phyloP scores from a whole-genome alignment of 2,888 invertebrate species.

The Pachycephus smyrnensis region DNA sequence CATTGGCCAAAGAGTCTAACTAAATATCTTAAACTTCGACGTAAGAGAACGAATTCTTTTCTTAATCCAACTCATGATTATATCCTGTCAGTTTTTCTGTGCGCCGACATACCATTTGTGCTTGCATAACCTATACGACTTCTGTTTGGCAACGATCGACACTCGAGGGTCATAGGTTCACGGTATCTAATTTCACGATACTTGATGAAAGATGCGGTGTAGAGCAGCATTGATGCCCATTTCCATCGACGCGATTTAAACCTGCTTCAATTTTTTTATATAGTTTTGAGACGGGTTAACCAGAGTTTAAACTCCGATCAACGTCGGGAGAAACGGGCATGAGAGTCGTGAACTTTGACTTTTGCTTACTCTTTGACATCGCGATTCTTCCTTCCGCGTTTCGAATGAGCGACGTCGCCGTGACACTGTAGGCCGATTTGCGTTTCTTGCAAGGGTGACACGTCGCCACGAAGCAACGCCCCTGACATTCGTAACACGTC shows the following conservation, averaged over 20 bases:
- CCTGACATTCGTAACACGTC: neutral
- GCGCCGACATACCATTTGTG: neutral
- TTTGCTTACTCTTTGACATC: neutral
- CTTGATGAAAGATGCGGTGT: neutral
- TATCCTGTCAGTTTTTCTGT: neutral
- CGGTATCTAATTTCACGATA: neutral
- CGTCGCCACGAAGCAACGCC: neutral
- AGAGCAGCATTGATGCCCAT: neutral
- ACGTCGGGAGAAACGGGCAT: no score
- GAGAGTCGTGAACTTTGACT: neutral
- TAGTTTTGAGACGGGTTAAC: no score
- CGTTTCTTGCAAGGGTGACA: neutral
- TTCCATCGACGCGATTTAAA: no score
- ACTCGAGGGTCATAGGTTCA: neutral
- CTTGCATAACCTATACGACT: neutral
- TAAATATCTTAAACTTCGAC: neutral
- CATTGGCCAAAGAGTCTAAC: no score
- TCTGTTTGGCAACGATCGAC: neutral
- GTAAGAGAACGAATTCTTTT: neutral
- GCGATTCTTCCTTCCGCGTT: neutral
- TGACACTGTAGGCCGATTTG: neutral
- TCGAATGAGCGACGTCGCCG: neutral
- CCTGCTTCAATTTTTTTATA: no score
- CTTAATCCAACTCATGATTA: neutral
- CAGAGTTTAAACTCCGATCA: no score